Conservation (phyloP, 2,113 vertebrate species). For the Spizaetus ornatus region DNA sequence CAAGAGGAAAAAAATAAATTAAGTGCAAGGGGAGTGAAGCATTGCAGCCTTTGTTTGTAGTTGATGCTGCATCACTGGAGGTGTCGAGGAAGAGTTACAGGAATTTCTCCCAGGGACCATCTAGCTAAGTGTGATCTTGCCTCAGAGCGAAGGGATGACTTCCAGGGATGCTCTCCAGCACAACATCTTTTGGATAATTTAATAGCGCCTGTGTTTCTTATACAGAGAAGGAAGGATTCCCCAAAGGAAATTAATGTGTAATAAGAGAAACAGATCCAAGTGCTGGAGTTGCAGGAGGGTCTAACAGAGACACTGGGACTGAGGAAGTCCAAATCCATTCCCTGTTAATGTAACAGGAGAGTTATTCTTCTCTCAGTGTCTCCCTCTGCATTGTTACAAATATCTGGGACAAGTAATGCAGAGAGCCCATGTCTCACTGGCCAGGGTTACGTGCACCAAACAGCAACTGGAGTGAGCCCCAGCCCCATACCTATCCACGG, state of each 20-base stretch:
- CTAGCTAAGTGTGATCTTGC: neutral
- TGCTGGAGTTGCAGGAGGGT: neutral
- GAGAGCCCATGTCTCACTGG: neutral
- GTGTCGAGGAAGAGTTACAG: neutral
- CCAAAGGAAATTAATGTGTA: neutral
- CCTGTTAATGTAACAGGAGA: neutral
- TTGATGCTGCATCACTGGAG: neutral
- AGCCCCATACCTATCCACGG: neutral
- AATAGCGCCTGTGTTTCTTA: neutral
- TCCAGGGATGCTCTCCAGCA: conserved; percentile 17
- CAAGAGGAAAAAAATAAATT: neutral
- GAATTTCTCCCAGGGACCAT: neutral
- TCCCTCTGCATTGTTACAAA: neutral
- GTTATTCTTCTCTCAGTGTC: neutral
- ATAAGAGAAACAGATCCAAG: conserved; percentile 20
- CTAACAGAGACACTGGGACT: neutral
- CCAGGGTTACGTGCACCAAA: neutral
- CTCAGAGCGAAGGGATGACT: neutral
- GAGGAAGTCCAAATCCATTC: neutral
- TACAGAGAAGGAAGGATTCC: neutral
- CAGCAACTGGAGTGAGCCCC: neutral
- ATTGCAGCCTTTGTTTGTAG: neutral
- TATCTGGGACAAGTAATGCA: neutral
- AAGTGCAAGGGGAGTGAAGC: neutral
- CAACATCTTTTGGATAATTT: conserved; percentile 13